phyloP scores from a whole-genome alignment of 1,140 invertebrate genomes.

The Drosophila trapezifrons region DNA sequence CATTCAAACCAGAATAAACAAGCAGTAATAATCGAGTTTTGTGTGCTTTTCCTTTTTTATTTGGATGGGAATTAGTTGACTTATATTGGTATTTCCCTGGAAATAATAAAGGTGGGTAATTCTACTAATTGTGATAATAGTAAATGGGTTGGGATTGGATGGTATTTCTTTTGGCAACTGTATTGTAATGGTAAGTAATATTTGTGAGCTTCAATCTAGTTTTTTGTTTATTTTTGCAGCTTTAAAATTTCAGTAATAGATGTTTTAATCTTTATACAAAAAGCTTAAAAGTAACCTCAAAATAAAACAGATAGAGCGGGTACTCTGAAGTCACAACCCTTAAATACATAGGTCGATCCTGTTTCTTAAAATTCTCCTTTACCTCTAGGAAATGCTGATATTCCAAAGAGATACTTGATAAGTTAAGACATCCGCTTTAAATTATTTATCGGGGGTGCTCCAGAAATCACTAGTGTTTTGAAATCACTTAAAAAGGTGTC shows the following conservation, averaged over 20 bases:
- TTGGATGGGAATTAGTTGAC: background rate
- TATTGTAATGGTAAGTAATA: background rate
- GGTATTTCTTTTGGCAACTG: background rate
- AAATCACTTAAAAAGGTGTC: too few relatives aligned
- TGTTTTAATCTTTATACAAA: too few relatives aligned
- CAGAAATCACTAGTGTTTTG: too few relatives aligned
- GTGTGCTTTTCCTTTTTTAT: background rate
- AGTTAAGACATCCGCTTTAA: too few relatives aligned
- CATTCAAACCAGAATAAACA: slow-evolving; percentile 56
- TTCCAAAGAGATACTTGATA: too few relatives aligned
- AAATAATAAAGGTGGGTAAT: background rate
- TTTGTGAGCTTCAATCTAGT: background rate
- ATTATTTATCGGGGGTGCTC: too few relatives aligned
- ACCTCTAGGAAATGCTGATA: too few relatives aligned
- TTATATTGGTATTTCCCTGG: background rate
- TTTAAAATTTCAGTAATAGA: background rate
- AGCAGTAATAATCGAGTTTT: slow-evolving; percentile 28
- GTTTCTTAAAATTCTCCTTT: too few relatives aligned
- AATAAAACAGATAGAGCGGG: too few relatives aligned
- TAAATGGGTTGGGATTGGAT: background rate
- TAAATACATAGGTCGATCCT: too few relatives aligned
- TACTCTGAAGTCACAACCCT: too few relatives aligned
- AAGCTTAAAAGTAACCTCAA: too few relatives aligned
- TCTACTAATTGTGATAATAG: background rate
- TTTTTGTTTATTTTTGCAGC: background rate